These are phyloP conservation scores for Morpho achilles DNA, from an alignment of 2,888 invertebrate genomes.

Conservation along the genomic window DNA sequence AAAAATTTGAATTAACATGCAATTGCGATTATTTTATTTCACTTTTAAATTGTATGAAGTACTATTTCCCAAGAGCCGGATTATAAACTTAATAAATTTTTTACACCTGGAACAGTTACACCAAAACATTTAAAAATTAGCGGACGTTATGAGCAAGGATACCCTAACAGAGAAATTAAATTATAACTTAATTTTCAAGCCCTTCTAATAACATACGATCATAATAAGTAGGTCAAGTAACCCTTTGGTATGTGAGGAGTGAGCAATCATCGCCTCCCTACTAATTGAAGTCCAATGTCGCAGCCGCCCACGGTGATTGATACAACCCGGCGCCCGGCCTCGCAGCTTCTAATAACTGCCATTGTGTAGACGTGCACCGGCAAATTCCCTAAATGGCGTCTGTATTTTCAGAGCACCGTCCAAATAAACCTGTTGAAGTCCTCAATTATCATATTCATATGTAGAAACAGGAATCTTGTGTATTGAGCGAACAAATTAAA, in stretches of 20 bases:
- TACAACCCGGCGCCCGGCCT: slow-evolving; percentile 51
- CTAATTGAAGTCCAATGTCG: slow-evolving; percentile 79
- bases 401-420: not conserved
- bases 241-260: slow-evolving; percentile 67
- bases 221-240: slow-evolving; percentile 75
- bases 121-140: no score
- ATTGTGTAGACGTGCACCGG: slow-evolving; percentile 50
- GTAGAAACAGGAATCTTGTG: no score
- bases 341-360: slow-evolving; percentile 61
- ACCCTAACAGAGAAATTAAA: slow-evolving; percentile 45
- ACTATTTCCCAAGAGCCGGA: no score
- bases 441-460: no score
- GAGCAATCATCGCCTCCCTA: slow-evolving; percentile 73
- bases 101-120: no score
- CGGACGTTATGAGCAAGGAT: not conserved
- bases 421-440: no score
- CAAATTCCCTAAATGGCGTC: slow-evolving; percentile 2
- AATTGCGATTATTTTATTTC: no score
- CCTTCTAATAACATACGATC: slow-evolving; percentile 52
- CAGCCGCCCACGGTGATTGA: slow-evolving; percentile 75
- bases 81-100: no score
- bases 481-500: no score
- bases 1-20: no score
- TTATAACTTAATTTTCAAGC: slow-evolving; percentile 51
- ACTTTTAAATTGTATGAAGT: no score